phyloP scores from a whole-genome alignment of 1,140 invertebrate genomes.

The Battus philenor region DNA sequence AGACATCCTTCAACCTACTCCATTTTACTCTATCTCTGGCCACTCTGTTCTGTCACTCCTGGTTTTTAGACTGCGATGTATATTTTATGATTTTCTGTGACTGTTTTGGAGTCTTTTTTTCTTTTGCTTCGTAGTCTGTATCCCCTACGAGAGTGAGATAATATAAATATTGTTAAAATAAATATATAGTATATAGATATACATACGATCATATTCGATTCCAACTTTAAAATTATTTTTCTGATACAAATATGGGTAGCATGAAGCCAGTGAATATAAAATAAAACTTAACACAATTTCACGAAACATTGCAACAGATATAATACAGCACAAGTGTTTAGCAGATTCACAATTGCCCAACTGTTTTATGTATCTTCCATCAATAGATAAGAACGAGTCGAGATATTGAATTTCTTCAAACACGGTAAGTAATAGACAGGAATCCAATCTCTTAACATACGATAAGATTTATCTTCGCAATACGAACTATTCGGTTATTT shows the following conservation, averaged over 20 bases:
- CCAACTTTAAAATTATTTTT: slow-evolving; percentile 51
- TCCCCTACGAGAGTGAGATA: too few species aligned
- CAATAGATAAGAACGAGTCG: not conserved
- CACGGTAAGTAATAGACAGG: not conserved
- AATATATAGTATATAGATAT: too few species aligned
- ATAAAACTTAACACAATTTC: slow-evolving; percentile 25
- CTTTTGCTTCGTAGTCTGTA: too few species aligned
- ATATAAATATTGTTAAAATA: too few species aligned
- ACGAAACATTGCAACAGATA: slow-evolving; percentile 1
- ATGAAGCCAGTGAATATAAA: slow-evolving; percentile 17
- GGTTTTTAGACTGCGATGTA: too few species aligned
- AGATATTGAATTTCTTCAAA: slow-evolving; percentile 2
- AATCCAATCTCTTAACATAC: slow-evolving; percentile 4
- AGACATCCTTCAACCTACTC: too few species aligned
- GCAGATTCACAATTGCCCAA: not conserved
- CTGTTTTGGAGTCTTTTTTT: too few species aligned
- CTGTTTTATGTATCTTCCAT: not conserved
- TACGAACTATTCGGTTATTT: slow-evolving; percentile 3
- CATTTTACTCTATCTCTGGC: too few species aligned
- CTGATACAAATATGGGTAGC: slow-evolving; percentile 32
- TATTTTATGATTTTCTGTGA: too few species aligned
- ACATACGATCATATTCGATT: slow-evolving; percentile 62
- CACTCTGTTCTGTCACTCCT: too few species aligned
- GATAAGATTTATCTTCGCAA: slow-evolving; percentile 12
- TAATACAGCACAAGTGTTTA: slow-evolving; percentile 2